Evolutionary conservation across 37 sponge, comb jelly and placozoan species (phyloP), one percentile per base, ranked within the genome.

Genomic region (Aphrocallistes beatrix): DNA sequence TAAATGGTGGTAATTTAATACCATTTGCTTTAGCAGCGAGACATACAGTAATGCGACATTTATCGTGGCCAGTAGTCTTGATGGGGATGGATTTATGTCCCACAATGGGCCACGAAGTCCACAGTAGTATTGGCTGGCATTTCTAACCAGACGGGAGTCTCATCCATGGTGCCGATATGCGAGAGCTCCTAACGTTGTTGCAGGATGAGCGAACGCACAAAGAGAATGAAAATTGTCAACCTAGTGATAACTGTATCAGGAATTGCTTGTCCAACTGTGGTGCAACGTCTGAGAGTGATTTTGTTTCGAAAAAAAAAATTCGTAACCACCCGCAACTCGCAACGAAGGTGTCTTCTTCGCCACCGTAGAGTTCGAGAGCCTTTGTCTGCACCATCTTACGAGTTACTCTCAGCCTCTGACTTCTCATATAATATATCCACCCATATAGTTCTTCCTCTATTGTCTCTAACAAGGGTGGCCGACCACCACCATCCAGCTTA

Each of bases 141-240:
- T 34, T 90, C 88, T 28, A 88, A 42, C 93, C 93, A 90, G 23
- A 88, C 37, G 17, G 88, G 83, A 16, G 87, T 92, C 84, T 92
- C 89, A 85, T 90, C 90, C 89, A 89, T 88, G 69, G 82, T 50
- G 42, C 87, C 81, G 75, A 60, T 60, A 19, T 60, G 75, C 32
- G 75, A 60, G 3, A 60, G 75, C 21, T 60, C 32, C 28, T 60
- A 60, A 25, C 34, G 75, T 32, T 60, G 25, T 25, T 30, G 75
- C 34, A 60, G 75, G n/a, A 60, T 60, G 8, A 32, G 75, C 75
- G 75, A 60, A 30, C 75, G 34, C 34, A 60, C 75, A 28, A 60
- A 60, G 8, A 60, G 10, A 30, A 60, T 60, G 75, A 32, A 60
- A 60, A 25, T 60, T 30, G 50, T 84, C 38, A 90, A 85, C 84